Percentiles rank a stretch among this genome's conserved stretches.
Evolutionary conservation across 2,797 vertebrate species (phyloP).

Genomic region (Mico argentatus): DNA sequence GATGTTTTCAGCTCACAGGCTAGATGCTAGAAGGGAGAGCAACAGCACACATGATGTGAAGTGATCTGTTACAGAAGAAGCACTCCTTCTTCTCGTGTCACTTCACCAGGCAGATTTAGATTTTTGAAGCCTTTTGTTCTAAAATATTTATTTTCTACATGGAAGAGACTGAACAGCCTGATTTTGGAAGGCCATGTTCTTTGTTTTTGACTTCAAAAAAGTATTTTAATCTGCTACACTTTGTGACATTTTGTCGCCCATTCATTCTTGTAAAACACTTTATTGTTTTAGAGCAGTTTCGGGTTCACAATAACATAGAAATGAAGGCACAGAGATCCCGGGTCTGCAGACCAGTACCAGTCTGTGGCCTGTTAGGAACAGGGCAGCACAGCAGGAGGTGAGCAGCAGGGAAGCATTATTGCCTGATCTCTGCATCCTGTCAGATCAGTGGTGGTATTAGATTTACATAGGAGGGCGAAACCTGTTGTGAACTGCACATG

Average conservation of each 20-base stretch:
- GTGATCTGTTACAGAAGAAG: not conserved
- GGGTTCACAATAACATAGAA: not conserved
- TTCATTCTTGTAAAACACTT: not conserved
- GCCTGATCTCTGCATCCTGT: not conserved
- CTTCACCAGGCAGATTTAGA: not conserved
- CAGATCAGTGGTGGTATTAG: not conserved
- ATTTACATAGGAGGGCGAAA: not conserved
- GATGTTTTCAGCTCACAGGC: not conserved
- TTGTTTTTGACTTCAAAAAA: not conserved
- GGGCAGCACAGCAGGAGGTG: not conserved
- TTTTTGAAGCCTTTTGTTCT: not conserved
- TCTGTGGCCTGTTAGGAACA: not conserved
- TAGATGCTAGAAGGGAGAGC: not conserved
- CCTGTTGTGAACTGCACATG: not conserved
- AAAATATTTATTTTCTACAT: not conserved
- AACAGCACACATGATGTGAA: not conserved
- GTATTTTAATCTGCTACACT: not conserved
- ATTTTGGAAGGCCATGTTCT: not conserved
- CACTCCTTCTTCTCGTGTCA: not conserved
- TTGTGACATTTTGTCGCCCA: constrained; percentile 34
- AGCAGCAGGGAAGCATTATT: not conserved
- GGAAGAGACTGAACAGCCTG: not conserved
- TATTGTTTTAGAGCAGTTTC: not conserved
- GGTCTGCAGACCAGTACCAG: not conserved
- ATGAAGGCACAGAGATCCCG: not conserved